These are phyloP conservation scores for Pocillopora verrucosa DNA, from an alignment of 64 coral and sea anemone genomes.

Conservation along the genomic window DNA sequence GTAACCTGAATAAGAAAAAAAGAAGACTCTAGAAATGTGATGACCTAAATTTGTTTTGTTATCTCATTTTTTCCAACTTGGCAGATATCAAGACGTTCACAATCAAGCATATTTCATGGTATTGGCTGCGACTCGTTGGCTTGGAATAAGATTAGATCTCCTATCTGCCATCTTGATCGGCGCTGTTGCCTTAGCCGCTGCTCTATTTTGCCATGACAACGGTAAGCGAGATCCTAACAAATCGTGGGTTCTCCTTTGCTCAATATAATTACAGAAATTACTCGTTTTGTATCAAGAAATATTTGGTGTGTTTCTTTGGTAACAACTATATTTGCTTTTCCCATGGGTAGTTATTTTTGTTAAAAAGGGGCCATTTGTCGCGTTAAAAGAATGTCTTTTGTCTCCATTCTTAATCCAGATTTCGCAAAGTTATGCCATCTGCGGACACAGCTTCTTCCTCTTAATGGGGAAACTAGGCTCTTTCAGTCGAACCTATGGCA, in stretches of 20 bases:
- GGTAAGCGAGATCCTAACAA: neutral
- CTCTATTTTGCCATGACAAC: neutral
- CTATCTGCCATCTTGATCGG: constrained; percentile 26
- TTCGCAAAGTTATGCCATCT: no score
- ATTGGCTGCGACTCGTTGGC: constrained; percentile 34
- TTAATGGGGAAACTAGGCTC: no score
- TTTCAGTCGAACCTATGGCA: no score
- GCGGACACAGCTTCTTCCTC: no score
- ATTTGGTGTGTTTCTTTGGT: no score
- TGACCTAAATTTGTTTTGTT: neutral
- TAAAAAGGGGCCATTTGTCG: no score
- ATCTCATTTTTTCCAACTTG: neutral
- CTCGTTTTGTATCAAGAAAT: neutral
- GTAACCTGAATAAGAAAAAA: neutral
- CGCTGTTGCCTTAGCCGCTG: constrained; percentile 20
- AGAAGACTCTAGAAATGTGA: neutral
- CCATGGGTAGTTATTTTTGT: no score
- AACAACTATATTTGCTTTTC: no score
- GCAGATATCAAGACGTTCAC: constrained; percentile 38
- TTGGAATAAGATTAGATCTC: constrained; percentile 31
- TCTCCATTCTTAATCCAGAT: no score
- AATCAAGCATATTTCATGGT: constrained; percentile 45
- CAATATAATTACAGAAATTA: no score
- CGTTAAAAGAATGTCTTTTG: no score
- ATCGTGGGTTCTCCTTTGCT: neutral